Percentiles rank a stretch among this genome's conserved stretches.
Evolutionary conservation across 2,797 vertebrate species (phyloP).

Genomic region (Capromys pilorides): DNA sequence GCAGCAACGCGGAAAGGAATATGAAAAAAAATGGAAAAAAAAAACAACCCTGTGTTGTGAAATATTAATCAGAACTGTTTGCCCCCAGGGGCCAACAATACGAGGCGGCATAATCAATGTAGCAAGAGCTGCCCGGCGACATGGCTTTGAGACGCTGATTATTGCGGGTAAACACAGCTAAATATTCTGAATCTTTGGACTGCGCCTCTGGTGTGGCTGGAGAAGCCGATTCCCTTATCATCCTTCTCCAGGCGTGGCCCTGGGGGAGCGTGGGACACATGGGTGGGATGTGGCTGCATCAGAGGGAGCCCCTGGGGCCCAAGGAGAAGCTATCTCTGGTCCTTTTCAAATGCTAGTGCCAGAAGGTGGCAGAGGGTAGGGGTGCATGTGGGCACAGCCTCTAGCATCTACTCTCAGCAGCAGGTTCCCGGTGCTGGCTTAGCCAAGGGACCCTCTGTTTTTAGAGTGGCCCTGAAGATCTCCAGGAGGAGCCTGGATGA

Average conservation of each 20-base stretch:
- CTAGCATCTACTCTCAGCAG: not conserved
- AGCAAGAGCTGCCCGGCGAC: conserved; percentile 76
- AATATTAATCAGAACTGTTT: conserved; percentile 92
- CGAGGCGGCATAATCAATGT: conserved; percentile 79
- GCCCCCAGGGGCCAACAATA: conserved; percentile 83
- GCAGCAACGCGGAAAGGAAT: conserved; percentile 63
- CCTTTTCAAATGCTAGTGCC: conserved; percentile 86
- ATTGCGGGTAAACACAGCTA: conserved; percentile 84
- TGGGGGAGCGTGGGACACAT: conserved; percentile 76
- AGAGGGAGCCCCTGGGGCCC: conserved; percentile 83
- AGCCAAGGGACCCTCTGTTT: not conserved
- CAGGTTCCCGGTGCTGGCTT: not conserved
- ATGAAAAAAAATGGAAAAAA: conserved; percentile 68
- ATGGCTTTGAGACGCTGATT: conserved; percentile 85
- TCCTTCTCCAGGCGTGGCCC: conserved; percentile 86
- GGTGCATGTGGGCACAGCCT: not conserved
- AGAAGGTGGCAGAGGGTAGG: not conserved
- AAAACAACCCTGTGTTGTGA: conserved; percentile 85
- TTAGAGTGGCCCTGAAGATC: not conserved
- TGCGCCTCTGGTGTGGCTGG: conserved; percentile 70
- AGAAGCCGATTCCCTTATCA: conserved; percentile 88
- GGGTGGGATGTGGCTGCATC: conserved; percentile 74
- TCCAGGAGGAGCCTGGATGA: not conserved
- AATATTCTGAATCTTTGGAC: conserved; percentile 82
- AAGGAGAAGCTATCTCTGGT: conserved; percentile 83